Base-by-base conservation (phyloP, 2,888 invertebrate genomes). In the Cheilosia vernalis region DNA sequence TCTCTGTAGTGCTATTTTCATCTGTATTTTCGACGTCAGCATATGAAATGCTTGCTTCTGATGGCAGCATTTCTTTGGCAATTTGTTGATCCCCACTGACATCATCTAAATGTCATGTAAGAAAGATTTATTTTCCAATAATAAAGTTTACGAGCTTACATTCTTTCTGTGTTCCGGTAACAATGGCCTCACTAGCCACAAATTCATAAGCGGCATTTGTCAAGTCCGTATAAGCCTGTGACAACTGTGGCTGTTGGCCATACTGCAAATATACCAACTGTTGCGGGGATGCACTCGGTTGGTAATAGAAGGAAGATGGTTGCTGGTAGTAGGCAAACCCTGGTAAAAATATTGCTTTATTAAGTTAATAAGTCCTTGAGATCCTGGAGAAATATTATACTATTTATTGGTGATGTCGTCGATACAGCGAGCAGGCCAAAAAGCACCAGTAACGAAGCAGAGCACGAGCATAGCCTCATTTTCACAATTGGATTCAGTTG, bases 251-350 rank as follows among this genome's bases (percentile, higher is more conserved):
- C 70, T 88, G 88, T 49, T 88, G 88, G 51, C 87, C 85, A 66
- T 92, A 91, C 73, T 91, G 91, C 89, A 92, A 90, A 78, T 92
- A 92, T 90, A 91, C 91, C 87, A 90, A 88, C 17, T 90, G 89
- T 67, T 90, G 90, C 21, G 90, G 90, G 4, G 77, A 40, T 19
- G 88, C 85, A 72, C 90, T 90, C 84, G 90, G 90, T 30, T 84
- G 84, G 24, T 80, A 80, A 49, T 80, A 85, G 24, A 84, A 77
- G 44, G 90, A 89, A 42, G 90, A 89, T 6, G 91, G 91, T 49
- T 90, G 91, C 87, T 90, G 90, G 60, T 89, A 89, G 87, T 90
- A 91, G 30, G 89, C 91, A 7, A 37, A 64, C 3, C 9, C 47
- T 47, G 17, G 44, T n/a, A n/a, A 44, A 44, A 44, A 44, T 44